These are phyloP conservation scores for Kryptolebias ocellatus DNA, from an alignment of 2,797 vertebrate species.

Conservation along the genomic window DNA sequence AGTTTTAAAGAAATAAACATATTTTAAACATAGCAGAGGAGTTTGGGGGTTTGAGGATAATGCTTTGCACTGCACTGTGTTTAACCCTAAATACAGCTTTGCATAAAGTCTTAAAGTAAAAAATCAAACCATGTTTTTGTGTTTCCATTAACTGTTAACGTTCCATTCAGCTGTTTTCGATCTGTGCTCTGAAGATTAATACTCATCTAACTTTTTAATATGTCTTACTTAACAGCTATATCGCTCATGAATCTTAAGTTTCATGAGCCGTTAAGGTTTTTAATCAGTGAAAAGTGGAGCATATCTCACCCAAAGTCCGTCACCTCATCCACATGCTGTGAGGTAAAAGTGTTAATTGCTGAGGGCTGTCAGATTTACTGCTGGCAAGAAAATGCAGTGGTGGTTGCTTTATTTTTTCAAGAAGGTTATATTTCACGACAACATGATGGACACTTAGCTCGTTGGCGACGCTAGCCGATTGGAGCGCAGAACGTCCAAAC, in stretches of 20 bases:
- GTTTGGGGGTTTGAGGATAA: no score
- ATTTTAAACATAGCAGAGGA: background rate
- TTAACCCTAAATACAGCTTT: slow-evolving; percentile 1
- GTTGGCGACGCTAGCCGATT: background rate
- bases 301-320: slow-evolving; percentile 5
- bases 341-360: slow-evolving; percentile 7
- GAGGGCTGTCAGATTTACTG: slow-evolving; percentile 15
- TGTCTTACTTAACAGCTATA: background rate
- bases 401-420: background rate
- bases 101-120: slow-evolving; percentile 18
- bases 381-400: slow-evolving; percentile 2
- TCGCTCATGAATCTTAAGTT: background rate
- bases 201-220: no score
- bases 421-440: background rate
- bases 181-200: no score
- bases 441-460: background rate
- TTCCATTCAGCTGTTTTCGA: no score
- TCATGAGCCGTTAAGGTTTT: background rate
- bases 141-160: no score
- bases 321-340: slow-evolving; percentile 1
- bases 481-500: background rate
- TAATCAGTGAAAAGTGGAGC: background rate
- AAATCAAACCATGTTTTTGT: no score
- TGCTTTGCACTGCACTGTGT: background rate
- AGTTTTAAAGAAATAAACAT: background rate